Percentiles rank a stretch among this genome's conserved stretches.
Evolutionary conservation across 1,140 invertebrate genomes (phyloP).

Genomic region (Drosophila pandora): DNA sequence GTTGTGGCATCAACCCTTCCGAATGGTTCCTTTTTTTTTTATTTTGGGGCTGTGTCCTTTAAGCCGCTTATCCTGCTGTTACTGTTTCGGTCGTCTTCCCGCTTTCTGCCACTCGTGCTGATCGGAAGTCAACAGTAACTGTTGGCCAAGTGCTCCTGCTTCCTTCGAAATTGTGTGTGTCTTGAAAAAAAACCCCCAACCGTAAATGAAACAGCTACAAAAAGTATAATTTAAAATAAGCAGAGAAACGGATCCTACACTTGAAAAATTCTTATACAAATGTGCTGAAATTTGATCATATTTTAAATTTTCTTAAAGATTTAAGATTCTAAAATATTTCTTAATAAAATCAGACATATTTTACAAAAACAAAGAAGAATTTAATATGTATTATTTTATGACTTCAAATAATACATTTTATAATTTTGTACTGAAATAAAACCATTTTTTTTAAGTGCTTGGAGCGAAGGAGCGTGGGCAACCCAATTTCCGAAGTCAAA

Average conservation of each 20-base stretch:
- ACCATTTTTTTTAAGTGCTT: conserved; percentile 18
- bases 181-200: conserved; percentile 47
- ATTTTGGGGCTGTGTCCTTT: conserved; percentile 60
- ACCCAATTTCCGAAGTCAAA: conserved; percentile 80
- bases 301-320: too few species aligned
- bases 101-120: conserved; percentile 66
- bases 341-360: too few species aligned
- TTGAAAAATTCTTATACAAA: conserved; percentile 5
- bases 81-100: conserved; percentile 22
- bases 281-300: background rate
- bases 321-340: background rate
- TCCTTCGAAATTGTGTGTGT: conserved; percentile 58
- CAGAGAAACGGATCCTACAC: conserved; percentile 7
- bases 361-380: too few species aligned
- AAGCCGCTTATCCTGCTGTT: conserved; percentile 78
- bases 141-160: conserved; percentile 62
- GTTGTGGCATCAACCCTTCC: conserved; percentile 59
- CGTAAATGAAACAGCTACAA: conserved; percentile 70
- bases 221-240: conserved; percentile 30
- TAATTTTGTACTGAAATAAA: too few species aligned
- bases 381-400: too few species aligned
- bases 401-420: too few species aligned
- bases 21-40: conserved; percentile 12
- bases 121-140: conserved; percentile 79
- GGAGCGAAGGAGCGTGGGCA: conserved; percentile 56